Conservation (phyloP, 2,113 vertebrate genomes). For the Apaloderma vittatum region DNA sequence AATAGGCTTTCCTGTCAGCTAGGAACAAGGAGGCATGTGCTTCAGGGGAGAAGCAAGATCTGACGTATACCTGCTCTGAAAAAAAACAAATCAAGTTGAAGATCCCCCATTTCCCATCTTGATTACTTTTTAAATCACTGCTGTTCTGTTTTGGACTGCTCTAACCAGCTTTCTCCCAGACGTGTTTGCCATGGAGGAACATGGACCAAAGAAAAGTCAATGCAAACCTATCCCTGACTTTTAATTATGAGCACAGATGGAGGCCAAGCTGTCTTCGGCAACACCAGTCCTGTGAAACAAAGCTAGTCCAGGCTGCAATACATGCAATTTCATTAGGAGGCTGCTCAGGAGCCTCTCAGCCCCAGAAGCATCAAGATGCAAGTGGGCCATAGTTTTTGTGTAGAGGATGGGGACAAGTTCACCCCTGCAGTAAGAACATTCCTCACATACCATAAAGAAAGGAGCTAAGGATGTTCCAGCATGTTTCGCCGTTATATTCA, state of each 20-base stretch:
- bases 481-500: too few species aligned
- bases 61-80: not conserved
- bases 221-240: not conserved
- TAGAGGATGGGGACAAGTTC: not conserved
- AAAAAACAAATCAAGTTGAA: not conserved
- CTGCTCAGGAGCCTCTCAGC: not conserved
- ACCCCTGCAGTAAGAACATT: not conserved
- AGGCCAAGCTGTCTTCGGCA: rapidly evolving
- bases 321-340: not conserved
- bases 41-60: not conserved
- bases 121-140: not conserved
- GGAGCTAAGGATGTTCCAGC: not conserved
- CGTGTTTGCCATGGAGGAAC: not conserved
- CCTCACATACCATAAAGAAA: not conserved
- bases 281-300: not conserved
- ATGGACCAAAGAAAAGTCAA: not conserved
- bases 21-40: not conserved
- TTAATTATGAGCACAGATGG: not conserved
- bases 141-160: not conserved
- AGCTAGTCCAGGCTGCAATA: not conserved
- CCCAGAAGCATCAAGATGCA: not conserved
- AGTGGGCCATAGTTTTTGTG: not conserved
- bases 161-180: not conserved
- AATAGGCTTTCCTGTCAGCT: not conserved
- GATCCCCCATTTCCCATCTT: not conserved